A percentile compares a stretch with the other conserved stretches of the same genome.
Conservation (phyloP, 2,888 invertebrate genomes). For the Amphimallon solstitiale region DNA sequence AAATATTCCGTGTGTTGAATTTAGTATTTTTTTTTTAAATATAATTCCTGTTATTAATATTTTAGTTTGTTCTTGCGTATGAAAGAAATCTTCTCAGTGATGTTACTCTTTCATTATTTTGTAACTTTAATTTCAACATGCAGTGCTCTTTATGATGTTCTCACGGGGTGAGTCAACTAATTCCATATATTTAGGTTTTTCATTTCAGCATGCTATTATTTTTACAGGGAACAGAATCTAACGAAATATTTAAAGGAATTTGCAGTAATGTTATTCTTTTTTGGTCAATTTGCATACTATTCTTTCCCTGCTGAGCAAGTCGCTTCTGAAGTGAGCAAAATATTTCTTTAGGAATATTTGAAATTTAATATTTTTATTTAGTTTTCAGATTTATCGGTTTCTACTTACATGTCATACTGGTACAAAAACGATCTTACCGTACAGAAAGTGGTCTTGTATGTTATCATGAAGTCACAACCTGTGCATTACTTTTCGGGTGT, state of each 20-base stretch:
- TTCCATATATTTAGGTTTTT: no score
- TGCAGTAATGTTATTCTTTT: not conserved
- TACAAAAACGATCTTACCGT: constrained; percentile 27
- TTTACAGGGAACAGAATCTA: not conserved
- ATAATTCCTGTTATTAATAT: not conserved
- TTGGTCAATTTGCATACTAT: constrained; percentile 17
- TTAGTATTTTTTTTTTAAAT: no score
- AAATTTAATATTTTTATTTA: not conserved
- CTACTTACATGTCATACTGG: constrained; percentile 32
- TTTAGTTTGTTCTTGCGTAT: not conserved
- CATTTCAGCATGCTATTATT: no score
- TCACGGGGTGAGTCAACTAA: not conserved
- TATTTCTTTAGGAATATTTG: no score
- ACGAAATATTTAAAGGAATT: not conserved
- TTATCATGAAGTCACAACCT: constrained; percentile 25
- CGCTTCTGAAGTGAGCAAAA: constrained; percentile 30
- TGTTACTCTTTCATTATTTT: constrained; percentile 9
- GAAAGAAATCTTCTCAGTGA: not conserved
- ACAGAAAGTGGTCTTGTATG: constrained; percentile 14
- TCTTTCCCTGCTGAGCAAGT: constrained; percentile 33
- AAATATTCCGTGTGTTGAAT: no score
- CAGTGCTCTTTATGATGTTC: not conserved
- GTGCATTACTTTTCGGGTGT: not conserved
- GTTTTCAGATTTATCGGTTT: constrained; percentile 21
- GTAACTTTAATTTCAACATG: not conserved